Evolutionary conservation across 2,888 invertebrate species (phyloP), one percentile per base, ranked within the genome.

Genomic region (Chesias legatella): DNA sequence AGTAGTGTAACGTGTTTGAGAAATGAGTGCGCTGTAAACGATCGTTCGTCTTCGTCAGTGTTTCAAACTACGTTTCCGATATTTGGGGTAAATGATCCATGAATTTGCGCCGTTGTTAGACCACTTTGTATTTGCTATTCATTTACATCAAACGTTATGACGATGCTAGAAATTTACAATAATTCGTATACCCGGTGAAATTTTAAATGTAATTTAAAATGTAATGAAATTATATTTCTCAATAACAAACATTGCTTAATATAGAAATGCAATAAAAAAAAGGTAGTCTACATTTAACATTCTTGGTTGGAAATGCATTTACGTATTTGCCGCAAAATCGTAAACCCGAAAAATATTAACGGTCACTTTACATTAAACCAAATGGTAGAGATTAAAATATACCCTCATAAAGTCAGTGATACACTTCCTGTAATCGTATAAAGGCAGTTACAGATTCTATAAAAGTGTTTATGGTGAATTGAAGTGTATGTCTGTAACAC

Each of bases 1-100:
- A n/a, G n/a, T n/a, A 3, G 13, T 3, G 13, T 5, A 2, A 17
- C 3, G 13, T 17, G 13, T 17, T 17, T 17, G 13, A 17, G 2
- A 2, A 17, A 5, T 2, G 10, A 6, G n/a, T 13, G 28, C 11
- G 38, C 25, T 20, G 48, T 42, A 52, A 51, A 39, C 47, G 40
- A 9, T 47, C 24, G 55, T 63, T 61, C 50, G 43, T 63, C 63
- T 63, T 57, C 54, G 56, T 63, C 60, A 62, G 31, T 28, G 45
- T 52, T 63, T 59, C 56, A 52, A 56, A 57, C 56, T 37, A 10
- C 11, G 32, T 36, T 11, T 17, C 3, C 5, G 13, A 17, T n/a
- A n/a, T n/a, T n/a, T 20, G 7, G 7, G 10, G 29, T 29, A 17
- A 29, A 29, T 29, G 29, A 29, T n/a, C 17, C 29, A 17, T 29